A percentile compares a stretch with the other conserved stretches of the same genome.
phyloP scores from a whole-genome alignment of 2,888 invertebrate genomes.

The Microctonus aethiopoides region DNA sequence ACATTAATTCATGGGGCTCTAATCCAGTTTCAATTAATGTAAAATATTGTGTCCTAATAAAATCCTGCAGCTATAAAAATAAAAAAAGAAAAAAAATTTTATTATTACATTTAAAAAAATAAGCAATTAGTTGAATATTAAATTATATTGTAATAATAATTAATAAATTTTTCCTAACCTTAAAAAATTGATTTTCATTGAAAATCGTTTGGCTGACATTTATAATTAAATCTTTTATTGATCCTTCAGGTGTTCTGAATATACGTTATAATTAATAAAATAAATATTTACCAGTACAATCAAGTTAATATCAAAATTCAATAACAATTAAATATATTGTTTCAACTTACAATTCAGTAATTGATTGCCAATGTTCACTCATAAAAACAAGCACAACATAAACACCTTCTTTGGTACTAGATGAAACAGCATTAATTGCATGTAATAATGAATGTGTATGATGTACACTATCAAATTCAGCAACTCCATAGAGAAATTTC shows the following conservation, averaged over 20 bases:
- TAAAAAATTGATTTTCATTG: neutral
- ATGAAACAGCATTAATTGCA: constrained; percentile 28
- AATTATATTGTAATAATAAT: too few species aligned
- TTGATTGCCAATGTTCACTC: neutral
- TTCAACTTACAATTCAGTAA: neutral
- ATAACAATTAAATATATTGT: too few species aligned
- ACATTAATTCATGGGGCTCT: neutral
- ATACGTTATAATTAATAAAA: too few species aligned
- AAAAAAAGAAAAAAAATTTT: neutral
- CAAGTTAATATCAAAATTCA: too few species aligned
- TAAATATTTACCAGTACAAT: too few species aligned
- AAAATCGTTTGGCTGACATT: neutral
- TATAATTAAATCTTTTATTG: neutral
- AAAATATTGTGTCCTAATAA: neutral
- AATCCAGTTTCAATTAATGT: neutral
- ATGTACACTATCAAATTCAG: constrained; percentile 40
- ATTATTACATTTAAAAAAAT: neutral
- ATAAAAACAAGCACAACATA: constrained; percentile 42
- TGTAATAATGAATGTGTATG: constrained; percentile 45
- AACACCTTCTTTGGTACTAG: constrained; percentile 38
- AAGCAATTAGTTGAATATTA: too few species aligned
- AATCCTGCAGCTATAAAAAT: neutral
- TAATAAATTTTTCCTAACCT: too few species aligned
- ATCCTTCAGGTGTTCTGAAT: neutral
- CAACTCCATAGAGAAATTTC: constrained; percentile 34